Base-by-base conservation (phyloP, 2,888 invertebrate genomes). In the Agrochola lota region DNA sequence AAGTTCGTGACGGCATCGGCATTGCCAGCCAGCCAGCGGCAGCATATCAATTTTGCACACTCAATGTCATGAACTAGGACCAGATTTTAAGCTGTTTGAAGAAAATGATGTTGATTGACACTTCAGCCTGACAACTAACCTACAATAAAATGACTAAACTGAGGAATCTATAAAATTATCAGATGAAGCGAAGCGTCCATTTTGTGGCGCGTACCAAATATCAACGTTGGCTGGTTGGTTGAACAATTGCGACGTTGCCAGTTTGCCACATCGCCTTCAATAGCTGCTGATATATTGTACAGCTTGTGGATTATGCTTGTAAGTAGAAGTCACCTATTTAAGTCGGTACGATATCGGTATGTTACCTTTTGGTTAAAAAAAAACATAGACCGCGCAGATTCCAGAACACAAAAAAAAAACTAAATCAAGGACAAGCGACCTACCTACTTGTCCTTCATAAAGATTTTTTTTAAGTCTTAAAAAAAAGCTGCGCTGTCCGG, bases 241-340 rank as follows among this genome's bases (percentile, higher is more conserved):
- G 59, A 78, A 77, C 71, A 75, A 85, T 73, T 73, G 91, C 89
- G 89, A 85, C 86, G 90, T 90, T 91, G 91, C 89, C 86, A 83
- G 78, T 30, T 80, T 62, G 60, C 78, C 60, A 77, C 78, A 80
- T 74, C 80, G 85, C 74, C 77, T 74, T 76, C 74, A 81, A 74
- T 75, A 77, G 74, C 75, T 79, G 76, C 74, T 84, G 67, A 63
- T 81, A 81, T 64, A 72, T 20, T 72, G 63, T 63, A 60, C 64
- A 63, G 62, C 59, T 81, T 46, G 55, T 57, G 46, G 63, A 79
- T 72, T 69, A 72, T 60, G 64, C 64, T 84, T 66, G 46, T 67
- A 46, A 26, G 57, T 68, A 68, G 60, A 46, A 46, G 46, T 46
- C 46, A 46, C 46, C 20, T 8, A 43, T 9, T 2, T 7, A 49